Evolutionary conservation across 1,140 invertebrate genomes (phyloP).

Genomic region (Chlorops oryzae): DNA sequence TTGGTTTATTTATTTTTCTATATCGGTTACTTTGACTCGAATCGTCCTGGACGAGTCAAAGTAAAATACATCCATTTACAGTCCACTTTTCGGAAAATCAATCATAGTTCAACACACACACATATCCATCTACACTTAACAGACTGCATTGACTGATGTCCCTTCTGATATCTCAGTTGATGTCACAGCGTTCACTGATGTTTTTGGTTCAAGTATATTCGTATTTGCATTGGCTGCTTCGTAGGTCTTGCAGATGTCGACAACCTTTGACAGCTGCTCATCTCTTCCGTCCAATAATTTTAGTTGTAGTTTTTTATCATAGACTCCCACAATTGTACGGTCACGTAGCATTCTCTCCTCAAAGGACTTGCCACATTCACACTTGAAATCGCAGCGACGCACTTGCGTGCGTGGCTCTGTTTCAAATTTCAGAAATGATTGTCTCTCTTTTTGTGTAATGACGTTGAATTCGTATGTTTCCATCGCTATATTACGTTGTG

Average conservation of each 20-base stretch:
- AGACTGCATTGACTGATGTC: no score
- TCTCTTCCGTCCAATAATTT: slow-evolving; percentile 5
- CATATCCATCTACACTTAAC: no score
- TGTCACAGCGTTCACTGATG: no score
- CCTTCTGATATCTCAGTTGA: no score
- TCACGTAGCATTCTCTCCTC: slow-evolving; percentile 9
- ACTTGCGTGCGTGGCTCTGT: slow-evolving; percentile 10
- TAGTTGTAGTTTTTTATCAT: slow-evolving; percentile 8
- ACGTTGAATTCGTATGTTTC: slow-evolving; percentile 13
- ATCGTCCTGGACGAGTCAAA: no score
- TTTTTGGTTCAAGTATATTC: no score
- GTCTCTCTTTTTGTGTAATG: slow-evolving; percentile 9
- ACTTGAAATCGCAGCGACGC: slow-evolving; percentile 6
- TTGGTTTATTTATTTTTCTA: no score
- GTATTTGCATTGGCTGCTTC: slow-evolving; percentile 12
- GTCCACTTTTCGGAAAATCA: no score
- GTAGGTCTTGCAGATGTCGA: slow-evolving; percentile 12
- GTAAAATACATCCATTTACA: no score
- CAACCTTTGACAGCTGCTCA: slow-evolving; percentile 3
- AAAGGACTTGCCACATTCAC: slow-evolving; percentile 9
- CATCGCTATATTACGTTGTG: slow-evolving; percentile 9
- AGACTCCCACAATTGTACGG: slow-evolving; percentile 9
- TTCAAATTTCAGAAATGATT: slow-evolving; percentile 20
- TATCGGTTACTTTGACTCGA: no score
- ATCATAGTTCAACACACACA: no score